Base-by-base conservation (phyloP, 2,888 invertebrate species). In the Polyommatus iphigenia region DNA sequence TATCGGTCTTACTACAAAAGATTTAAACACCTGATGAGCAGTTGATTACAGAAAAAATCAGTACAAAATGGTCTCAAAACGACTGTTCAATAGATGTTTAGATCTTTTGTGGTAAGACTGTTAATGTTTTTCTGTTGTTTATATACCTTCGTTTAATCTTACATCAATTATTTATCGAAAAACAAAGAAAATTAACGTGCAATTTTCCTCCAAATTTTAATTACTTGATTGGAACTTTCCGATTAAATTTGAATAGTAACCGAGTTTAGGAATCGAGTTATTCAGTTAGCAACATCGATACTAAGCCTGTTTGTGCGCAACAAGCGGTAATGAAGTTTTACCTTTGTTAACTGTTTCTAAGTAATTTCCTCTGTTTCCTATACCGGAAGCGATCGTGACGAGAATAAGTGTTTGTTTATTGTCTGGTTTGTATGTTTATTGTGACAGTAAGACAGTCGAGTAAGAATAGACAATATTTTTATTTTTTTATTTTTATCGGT, bases 261-360 rank as follows among this genome's bases (percentile, higher is more conserved):
- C 15, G 24, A 75, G 29, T 75, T 50, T 50, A 24, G 75, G 24
- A 75, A 15, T 50, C 54, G 50, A 54, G 50, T 75, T 75, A 75
- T 29, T 75, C 75, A 54, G 29, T 75, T 54, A 54, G 29, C 24
- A 29, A 29, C 29, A 29, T 75, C 75, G 75, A 75, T 54, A 75
- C 75, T 75, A 50, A 75, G 50, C 75, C 29, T 75, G 75, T 75
- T 75, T 29, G 50, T 73, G 13, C 24, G 41, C 46, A 46, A 73
- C 41, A 46, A 46, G 73, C 46, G 46, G 67, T 67, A 67, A 67
- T 32, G 67, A 67, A 67, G 67, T 67, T 67, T 67, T 32, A 67
- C 67, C 67, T 67, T 67, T 67, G 67, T 67, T 29, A 67, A 32
- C 32, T 67, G 67, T 67, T 32, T 32, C 67, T 67, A 67, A 67